phyloP scores from a whole-genome alignment of 2,797 vertebrate genomes.

The Falco peregrinus region DNA sequence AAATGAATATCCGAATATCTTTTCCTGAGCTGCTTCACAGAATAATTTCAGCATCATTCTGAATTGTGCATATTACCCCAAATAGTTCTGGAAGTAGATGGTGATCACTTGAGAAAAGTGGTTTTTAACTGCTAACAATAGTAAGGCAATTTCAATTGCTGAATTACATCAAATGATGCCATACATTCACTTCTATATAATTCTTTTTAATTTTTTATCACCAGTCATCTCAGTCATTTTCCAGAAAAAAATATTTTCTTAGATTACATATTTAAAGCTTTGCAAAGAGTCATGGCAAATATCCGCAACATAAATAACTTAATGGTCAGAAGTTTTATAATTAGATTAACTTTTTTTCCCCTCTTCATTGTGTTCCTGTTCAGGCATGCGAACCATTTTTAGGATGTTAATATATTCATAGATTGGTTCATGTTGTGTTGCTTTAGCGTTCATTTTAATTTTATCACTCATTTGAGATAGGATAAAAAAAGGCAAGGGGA shows the following conservation, averaged over 20 bases:
- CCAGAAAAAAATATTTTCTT: slow-evolving; percentile 21
- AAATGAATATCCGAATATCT: slow-evolving; percentile 39
- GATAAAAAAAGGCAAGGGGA: not conserved
- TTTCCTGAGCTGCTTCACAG: slow-evolving; percentile 17
- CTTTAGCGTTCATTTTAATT: slow-evolving; percentile 53
- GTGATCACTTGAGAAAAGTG: slow-evolving; percentile 52
- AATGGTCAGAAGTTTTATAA: slow-evolving; percentile 49
- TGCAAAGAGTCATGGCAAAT: slow-evolving; percentile 29
- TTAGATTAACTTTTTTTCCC: slow-evolving; percentile 14
- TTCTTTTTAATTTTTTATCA: slow-evolving; percentile 70
- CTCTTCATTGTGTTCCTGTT: slow-evolving; percentile 38
- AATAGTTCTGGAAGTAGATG: slow-evolving; percentile 60
- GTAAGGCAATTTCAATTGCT: slow-evolving; percentile 50
- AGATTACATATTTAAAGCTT: slow-evolving; percentile 54
- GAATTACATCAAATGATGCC: slow-evolving; percentile 41
- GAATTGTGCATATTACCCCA: slow-evolving; percentile 20
- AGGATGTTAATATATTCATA: slow-evolving; percentile 45
- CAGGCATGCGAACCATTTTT: slow-evolving; percentile 34
- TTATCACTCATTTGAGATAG: slow-evolving; percentile 18
- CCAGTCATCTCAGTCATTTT: slow-evolving; percentile 49
- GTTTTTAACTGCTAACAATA: slow-evolving; percentile 49
- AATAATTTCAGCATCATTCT: slow-evolving; percentile 29
- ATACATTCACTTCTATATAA: slow-evolving; percentile 17
- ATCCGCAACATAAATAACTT: slow-evolving; percentile 48
- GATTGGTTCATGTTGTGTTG: slow-evolving; percentile 35